Evolutionary conservation across 2,113 vertebrate genomes (phyloP).

Genomic region (Saccopteryx leptura): DNA sequence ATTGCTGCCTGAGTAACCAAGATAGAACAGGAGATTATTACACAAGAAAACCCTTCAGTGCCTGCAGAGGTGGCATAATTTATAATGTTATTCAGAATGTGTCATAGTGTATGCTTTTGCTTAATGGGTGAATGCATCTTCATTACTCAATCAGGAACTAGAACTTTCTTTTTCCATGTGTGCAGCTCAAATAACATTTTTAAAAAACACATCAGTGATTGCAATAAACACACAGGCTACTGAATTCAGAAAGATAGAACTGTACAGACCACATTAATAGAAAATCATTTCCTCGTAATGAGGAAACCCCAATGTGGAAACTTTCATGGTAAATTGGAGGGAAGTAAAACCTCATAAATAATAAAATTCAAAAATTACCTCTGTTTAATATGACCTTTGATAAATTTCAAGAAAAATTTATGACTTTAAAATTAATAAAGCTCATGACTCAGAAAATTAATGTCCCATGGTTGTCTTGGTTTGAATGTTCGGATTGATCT

Average conservation of each 20-base stretch:
- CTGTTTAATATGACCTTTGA: background rate
- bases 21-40: background rate
- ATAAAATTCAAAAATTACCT: background rate
- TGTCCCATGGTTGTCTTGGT: background rate
- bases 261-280: background rate
- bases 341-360: background rate
- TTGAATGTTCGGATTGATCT: background rate
- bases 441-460: background rate
- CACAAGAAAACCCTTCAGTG: background rate
- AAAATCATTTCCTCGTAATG: background rate
- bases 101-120: background rate
- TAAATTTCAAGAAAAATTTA: background rate
- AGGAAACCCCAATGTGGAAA: background rate
- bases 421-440: background rate
- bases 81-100: conserved; percentile 1
- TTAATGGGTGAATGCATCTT: conserved; percentile 37
- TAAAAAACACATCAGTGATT: background rate
- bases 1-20: conserved; percentile 22
- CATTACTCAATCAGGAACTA: conserved; percentile 37
- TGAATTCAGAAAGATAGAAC: background rate
- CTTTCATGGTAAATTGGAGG: background rate
- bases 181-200: conserved; percentile 49
- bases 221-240: background rate
- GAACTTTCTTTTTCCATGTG: background rate
- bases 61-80: background rate